Evolutionary conservation across 30 jellyfish, hydroid and myxozoan species (phyloP).

Genomic region (Rhopilema esculentum): DNA sequence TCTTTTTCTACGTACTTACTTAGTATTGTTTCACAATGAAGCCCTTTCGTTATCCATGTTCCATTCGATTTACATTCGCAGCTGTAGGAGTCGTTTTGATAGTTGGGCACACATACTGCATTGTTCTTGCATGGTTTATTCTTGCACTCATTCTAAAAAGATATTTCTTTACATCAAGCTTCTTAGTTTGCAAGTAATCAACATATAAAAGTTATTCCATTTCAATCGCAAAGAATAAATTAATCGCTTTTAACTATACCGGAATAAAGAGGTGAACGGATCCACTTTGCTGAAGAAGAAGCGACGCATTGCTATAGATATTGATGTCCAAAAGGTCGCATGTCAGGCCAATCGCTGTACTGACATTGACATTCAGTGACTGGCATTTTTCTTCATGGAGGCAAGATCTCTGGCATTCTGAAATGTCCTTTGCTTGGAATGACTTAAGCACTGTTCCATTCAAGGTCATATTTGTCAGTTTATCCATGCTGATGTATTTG

Average conservation of each 20-base stretch:
- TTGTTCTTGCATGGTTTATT: slow-evolving; percentile 18
- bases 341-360: not conserved
- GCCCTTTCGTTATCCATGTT: slow-evolving; percentile 6
- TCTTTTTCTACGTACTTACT: slow-evolving; percentile 1
- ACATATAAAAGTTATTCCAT: too few species aligned
- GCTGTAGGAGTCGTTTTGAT: slow-evolving; percentile 15
- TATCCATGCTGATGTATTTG: slow-evolving; percentile 23
- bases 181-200: too few species aligned
- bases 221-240: too few species aligned
- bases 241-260: slow-evolving; percentile 11
- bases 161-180: too few species aligned
- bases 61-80: slow-evolving; percentile 16
- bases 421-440: not conserved
- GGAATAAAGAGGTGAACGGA: slow-evolving; percentile 44
- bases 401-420: slow-evolving; percentile 39
- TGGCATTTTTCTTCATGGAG: slow-evolving; percentile 23
- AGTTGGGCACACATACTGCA: slow-evolving; percentile 29
- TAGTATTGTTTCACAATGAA: not conserved
- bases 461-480: slow-evolving; percentile 4
- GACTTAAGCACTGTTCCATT: slow-evolving; percentile 22
- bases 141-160: slow-evolving; percentile 19
- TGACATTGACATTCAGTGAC: slow-evolving; percentile 28
- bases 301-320: slow-evolving; percentile 2
- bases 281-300: not conserved
- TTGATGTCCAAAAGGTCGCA: slow-evolving; percentile 31